A percentile compares a stretch with the other conserved stretches of the same genome.
phyloP scores from a whole-genome alignment of 2,797 vertebrate genomes.

The Chaetophractus vellerosus region DNA sequence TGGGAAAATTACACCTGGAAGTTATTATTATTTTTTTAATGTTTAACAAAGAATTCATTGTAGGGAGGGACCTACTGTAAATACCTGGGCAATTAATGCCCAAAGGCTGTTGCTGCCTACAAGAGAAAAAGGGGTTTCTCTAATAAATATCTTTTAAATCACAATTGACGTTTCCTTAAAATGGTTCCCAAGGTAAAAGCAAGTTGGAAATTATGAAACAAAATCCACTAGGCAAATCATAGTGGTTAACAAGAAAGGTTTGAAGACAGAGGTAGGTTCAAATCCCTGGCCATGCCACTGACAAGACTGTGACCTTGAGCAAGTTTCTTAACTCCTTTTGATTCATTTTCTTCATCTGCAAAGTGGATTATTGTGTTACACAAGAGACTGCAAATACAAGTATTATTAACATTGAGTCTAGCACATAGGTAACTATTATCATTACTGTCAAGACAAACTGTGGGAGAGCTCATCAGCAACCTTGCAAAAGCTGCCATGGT shows the following conservation, averaged over 20 bases:
- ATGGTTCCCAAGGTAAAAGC: constrained; percentile 10
- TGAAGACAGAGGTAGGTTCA: neutral
- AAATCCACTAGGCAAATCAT: neutral
- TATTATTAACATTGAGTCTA: neutral
- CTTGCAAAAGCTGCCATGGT: neutral
- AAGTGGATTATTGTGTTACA: constrained; percentile 4
- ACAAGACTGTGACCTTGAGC: neutral
- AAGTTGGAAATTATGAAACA: constrained; percentile 43
- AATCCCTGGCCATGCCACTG: neutral
- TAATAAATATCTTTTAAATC: constrained; percentile 22
- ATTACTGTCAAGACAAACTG: neutral
- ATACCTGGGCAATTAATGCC: constrained; percentile 28
- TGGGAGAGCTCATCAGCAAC: neutral
- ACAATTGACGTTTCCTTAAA: constrained; percentile 30
- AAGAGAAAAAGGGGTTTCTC: constrained; percentile 14
- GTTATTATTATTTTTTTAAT: constrained; percentile 25
- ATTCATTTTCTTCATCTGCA: constrained; percentile 31
- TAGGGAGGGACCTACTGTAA: neutral
- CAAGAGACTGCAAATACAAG: neutral
- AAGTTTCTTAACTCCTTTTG: neutral
- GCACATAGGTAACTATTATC: neutral
- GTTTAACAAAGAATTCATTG: constrained; percentile 13
- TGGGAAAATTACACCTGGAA: neutral
- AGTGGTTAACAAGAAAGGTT: neutral
- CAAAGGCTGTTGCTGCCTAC: constrained; percentile 29